phyloP scores from a whole-genome alignment of 2,113 vertebrate species.

The Holacanthus passer region DNA sequence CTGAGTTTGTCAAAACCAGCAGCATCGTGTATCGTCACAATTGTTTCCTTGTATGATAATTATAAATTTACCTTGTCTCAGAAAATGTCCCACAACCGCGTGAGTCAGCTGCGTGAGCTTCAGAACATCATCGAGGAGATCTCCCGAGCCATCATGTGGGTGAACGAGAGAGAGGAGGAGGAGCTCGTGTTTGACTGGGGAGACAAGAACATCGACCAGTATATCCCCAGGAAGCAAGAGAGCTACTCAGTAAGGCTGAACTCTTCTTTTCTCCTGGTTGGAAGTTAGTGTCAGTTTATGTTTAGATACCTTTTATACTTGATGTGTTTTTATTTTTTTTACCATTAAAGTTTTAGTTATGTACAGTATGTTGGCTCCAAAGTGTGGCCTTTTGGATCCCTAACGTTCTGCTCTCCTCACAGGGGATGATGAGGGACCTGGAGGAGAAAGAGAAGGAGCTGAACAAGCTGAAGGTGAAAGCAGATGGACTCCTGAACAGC shows the following conservation, averaged over 20 bases:
- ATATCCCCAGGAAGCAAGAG: slow-evolving; percentile 94
- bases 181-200: slow-evolving; percentile 98
- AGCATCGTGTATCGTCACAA: not conserved
- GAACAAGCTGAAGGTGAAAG: slow-evolving; percentile 94
- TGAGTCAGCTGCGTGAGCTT: slow-evolving; percentile 90
- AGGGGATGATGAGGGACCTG: slow-evolving; percentile 95
- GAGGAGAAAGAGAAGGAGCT: slow-evolving; percentile 97
- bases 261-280: not conserved
- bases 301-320: not conserved
- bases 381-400: not conserved
- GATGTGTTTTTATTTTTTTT: not conserved
- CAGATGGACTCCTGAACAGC: slow-evolving; percentile 90
- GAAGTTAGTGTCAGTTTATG: not conserved
- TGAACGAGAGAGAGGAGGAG: slow-evolving; percentile 96
- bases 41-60: not conserved
- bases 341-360: too few relatives aligned
- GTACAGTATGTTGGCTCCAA: not conserved
- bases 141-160: slow-evolving; percentile 96
- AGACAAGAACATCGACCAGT: slow-evolving; percentile 89
- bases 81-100: slow-evolving; percentile 92
- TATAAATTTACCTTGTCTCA: slow-evolving; percentile 58
- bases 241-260: slow-evolving; percentile 90
- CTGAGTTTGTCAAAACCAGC: not conserved
- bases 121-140: slow-evolving; percentile 93
- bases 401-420: slow-evolving; percentile 37